A percentile compares a stretch with the other conserved stretches of the same genome.
Evolutionary conservation across 2,113 vertebrate species (phyloP).

Genomic region (Lagopus leucura): DNA sequence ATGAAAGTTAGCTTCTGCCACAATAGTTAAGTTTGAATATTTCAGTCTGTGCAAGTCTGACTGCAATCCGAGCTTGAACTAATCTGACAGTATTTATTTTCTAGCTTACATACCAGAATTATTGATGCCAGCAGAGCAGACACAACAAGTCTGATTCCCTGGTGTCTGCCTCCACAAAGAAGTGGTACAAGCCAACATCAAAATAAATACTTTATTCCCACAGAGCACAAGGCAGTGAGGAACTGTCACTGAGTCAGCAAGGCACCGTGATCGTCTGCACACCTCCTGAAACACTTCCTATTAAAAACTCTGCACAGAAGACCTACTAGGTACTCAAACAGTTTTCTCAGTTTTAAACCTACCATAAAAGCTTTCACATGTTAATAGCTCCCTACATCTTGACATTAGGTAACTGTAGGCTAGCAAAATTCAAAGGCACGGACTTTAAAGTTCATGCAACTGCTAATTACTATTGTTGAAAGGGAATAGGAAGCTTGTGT

Average conservation of each 20-base stretch:
- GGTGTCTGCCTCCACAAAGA: neutral
- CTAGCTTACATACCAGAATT: neutral
- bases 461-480: neutral
- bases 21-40: neutral
- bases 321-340: neutral
- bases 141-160: neutral
- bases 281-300: neutral
- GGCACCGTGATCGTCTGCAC: neutral
- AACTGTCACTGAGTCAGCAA: neutral
- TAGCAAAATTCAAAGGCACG: neutral
- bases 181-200: neutral
- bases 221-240: neutral
- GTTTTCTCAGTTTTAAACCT: neutral
- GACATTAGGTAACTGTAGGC: neutral
- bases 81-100: neutral
- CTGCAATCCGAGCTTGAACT: neutral
- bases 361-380: neutral
- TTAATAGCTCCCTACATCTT: neutral
- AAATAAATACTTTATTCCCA: neutral
- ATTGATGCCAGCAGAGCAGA: neutral
- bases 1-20: neutral
- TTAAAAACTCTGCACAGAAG: neutral
- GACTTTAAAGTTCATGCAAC: neutral
- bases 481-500: neutral
- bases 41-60: neutral